Conservation (phyloP, 2,113 vertebrate genomes). For the Callocephalon fimbriatum region DNA sequence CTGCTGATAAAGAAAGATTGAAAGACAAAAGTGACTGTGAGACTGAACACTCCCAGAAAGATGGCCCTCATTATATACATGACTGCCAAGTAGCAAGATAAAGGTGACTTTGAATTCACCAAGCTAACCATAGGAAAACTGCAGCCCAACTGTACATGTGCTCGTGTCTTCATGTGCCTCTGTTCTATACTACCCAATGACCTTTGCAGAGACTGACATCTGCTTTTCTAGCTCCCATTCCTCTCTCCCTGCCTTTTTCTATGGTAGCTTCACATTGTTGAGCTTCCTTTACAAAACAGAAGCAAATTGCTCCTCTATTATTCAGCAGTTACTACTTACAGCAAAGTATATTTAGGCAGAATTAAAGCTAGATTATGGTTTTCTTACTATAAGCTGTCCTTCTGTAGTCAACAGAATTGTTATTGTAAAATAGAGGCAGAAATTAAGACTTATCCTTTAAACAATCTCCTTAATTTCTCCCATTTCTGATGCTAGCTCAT, state of each 20-base stretch:
- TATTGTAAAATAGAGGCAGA: background rate
- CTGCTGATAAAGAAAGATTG: background rate
- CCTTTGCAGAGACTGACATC: background rate
- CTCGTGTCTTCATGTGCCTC: fast-evolving
- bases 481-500: background rate
- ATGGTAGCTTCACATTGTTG: background rate
- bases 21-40: background rate
- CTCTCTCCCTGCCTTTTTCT: background rate
- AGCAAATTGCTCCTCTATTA: background rate
- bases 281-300: background rate
- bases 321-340: background rate
- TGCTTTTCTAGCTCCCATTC: background rate
- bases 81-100: background rate
- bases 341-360: background rate
- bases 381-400: background rate
- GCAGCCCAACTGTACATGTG: fast-evolving
- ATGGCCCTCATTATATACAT: background rate
- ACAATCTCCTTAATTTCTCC: background rate
- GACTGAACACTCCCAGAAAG: background rate
- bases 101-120: background rate
- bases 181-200: background rate
- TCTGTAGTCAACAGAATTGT: background rate
- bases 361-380: background rate
- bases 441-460: background rate
- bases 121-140: background rate